Percentiles rank a stretch among this genome's conserved stretches.
These are phyloP conservation scores for Rhizoglyphus robini DNA, from an alignment of 1,140 invertebrate genomes.

Conservation along the genomic window DNA sequence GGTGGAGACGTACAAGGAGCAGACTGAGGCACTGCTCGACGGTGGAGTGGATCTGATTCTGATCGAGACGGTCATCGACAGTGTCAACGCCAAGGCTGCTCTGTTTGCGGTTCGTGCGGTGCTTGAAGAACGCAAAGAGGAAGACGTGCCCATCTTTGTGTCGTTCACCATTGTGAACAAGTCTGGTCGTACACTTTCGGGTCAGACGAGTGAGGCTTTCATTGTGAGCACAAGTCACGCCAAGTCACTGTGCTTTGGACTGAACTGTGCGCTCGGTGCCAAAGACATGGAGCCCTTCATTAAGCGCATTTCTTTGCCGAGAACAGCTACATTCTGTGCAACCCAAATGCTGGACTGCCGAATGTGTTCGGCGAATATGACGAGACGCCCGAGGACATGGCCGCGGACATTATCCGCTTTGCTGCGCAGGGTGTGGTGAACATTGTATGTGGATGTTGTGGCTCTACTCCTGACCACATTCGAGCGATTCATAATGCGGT, in stretches of 20 bases:
- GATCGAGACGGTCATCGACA: conserved; percentile 51
- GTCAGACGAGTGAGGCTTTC: conserved; percentile 50
- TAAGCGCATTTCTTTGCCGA: conserved; percentile 42
- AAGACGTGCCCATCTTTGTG: conserved; percentile 30
- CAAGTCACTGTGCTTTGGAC: conserved; percentile 42
- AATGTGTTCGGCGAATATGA: conserved; percentile 52
- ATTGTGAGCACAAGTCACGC: conserved; percentile 44
- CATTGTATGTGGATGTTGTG: conserved; percentile 49
- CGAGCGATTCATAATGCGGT: conserved; percentile 42
- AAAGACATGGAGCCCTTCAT: conserved; percentile 47
- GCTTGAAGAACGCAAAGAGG: conserved; percentile 34
- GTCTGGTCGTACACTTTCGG: conserved; percentile 48
- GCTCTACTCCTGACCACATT: conserved; percentile 48
- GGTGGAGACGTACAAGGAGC: conserved; percentile 43
- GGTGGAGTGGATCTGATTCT: conserved; percentile 45
- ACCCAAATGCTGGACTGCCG: conserved; percentile 48
- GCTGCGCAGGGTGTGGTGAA: conserved; percentile 40
- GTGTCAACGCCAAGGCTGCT: conserved; percentile 48
- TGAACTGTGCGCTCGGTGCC: conserved; percentile 50
- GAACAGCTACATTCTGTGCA: conserved; percentile 40
- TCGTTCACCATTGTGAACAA: conserved; percentile 51
- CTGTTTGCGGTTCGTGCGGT: conserved; percentile 44
- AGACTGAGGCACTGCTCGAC: conserved; percentile 42
- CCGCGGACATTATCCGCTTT: conserved; percentile 35
- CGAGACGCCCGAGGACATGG: conserved; percentile 45